Evolutionary conservation across 2,888 invertebrate species (phyloP).

Genomic region (Amphipoea lucens): DNA sequence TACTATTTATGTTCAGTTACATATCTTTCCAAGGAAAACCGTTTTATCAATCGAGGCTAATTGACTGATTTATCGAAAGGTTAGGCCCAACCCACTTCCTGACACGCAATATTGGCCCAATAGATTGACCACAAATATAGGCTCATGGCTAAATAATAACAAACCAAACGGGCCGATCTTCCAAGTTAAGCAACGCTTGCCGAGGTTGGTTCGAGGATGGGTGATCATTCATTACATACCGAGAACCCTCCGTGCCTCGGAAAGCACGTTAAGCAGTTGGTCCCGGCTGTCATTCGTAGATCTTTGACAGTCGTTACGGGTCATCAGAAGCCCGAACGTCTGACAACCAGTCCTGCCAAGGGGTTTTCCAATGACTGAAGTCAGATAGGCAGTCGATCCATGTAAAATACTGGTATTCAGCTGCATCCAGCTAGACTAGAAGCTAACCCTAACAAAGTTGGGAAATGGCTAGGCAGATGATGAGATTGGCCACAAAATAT

Average conservation of each 20-base stretch:
- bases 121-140: slow-evolving; percentile 33
- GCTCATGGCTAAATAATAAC: background rate
- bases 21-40: slow-evolving; percentile 52
- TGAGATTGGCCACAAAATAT: slow-evolving; percentile 34
- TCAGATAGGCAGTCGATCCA: background rate
- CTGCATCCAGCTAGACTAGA: background rate
- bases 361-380: background rate
- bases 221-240: background rate
- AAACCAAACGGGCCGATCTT: background rate
- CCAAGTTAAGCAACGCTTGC: background rate
- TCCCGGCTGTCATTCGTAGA: no score
- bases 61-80: slow-evolving; percentile 60
- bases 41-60: slow-evolving; percentile 60
- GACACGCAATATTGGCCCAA: slow-evolving; percentile 51
- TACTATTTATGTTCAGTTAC: slow-evolving; percentile 37
- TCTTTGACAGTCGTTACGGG: background rate
- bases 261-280: background rate
- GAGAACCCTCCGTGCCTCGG: background rate
- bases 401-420: background rate
- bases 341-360: background rate
- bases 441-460: no score
- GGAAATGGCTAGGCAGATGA: no score
- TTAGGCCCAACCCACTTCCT: slow-evolving; percentile 38
- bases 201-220: background rate
- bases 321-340: background rate